A percentile compares a stretch with the other conserved stretches of the same genome.
Conservation (phyloP, 2,113 vertebrate genomes). For the human (Homo sapiens) region GRCh38 chr14:43161501-43162000, state of each 20-base stretch:
- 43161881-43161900: not conserved
- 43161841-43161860: not conserved
- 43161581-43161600: not conserved
- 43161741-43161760: not conserved
- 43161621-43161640: not conserved
- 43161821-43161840: not conserved
- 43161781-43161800: not conserved
- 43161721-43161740: not conserved
- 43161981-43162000: not conserved
- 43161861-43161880: not conserved
- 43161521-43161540: not conserved
- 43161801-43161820: accelerated
- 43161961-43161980: not conserved
- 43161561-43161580: not conserved
- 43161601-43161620: not conserved
- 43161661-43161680: not conserved
- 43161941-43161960: not conserved
- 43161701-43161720: not conserved
- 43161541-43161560: not conserved
- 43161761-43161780: not conserved
- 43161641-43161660: not conserved
- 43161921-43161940: not conserved
- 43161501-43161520: not conserved
- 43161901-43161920: not conserved
- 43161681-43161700: not conserved